Evolutionary conservation across 1,140 invertebrate species (phyloP).

Genomic region (Goniozus legneri): DNA sequence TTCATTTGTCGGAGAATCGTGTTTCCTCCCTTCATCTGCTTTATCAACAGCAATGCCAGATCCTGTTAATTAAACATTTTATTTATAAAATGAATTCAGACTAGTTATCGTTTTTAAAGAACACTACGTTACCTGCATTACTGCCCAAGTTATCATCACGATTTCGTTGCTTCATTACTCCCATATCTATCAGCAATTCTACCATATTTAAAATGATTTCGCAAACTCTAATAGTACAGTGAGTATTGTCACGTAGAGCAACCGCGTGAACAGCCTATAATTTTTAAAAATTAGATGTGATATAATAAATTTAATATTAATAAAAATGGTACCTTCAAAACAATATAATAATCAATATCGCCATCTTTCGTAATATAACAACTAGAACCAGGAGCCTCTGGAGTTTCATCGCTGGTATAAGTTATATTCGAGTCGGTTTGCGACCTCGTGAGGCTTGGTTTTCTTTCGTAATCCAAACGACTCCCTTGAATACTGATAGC

Average conservation of each 20-base stretch:
- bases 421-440: constrained; percentile 94
- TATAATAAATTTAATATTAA: neutral
- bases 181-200: constrained; percentile 85
- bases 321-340: constrained; percentile 69
- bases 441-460: constrained; percentile 75
- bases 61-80: no score
- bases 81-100: no score
- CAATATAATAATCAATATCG: constrained; percentile 85
- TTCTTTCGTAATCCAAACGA: constrained; percentile 61
- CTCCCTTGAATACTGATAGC: constrained; percentile 65
- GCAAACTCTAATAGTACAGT: constrained; percentile 80
- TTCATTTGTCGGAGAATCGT: constrained; percentile 55
- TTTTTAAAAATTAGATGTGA: neutral
- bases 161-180: constrained; percentile 65
- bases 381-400: constrained; percentile 83
- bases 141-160: constrained; percentile 47
- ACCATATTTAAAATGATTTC: constrained; percentile 87
- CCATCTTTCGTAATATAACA: constrained; percentile 94
- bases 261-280: constrained; percentile 80
- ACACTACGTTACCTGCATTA: constrained; percentile 14
- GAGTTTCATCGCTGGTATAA: constrained; percentile 74
- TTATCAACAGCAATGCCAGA: constrained; percentile 31
- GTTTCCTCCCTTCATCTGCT: constrained; percentile 49
- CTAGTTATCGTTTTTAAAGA: no score
- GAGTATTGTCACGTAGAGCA: constrained; percentile 69